Percentiles rank a stretch among this genome's conserved stretches.
These are phyloP conservation scores for Exocentrus adspersus DNA, from an alignment of 2,888 invertebrate genomes.

Conservation along the genomic window DNA sequence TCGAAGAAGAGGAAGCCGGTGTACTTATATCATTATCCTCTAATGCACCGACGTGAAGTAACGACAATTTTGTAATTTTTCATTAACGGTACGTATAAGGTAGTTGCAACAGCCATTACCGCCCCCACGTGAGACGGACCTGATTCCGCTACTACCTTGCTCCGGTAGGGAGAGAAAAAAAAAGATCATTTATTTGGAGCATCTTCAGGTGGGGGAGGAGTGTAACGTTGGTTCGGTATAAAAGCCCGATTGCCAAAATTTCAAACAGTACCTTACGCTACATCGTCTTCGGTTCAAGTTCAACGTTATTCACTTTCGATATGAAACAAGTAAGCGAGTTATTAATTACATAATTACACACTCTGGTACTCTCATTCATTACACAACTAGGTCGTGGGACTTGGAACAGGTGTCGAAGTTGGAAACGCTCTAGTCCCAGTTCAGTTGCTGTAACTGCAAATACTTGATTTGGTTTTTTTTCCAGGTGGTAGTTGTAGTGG, in stretches of 20 bases:
- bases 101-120: not conserved
- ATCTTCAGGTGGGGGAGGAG: conserved; percentile 23
- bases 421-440: not conserved
- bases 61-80: not conserved
- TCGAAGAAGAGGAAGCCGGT: not conserved
- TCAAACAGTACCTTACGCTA: conserved; percentile 37
- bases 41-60: too few relatives aligned
- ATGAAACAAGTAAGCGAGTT: conserved; percentile 40
- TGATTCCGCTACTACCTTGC: conserved; percentile 6
- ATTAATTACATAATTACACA: conserved; percentile 6
- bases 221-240: conserved; percentile 32
- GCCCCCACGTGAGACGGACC: not conserved
- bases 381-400: conserved; percentile 24
- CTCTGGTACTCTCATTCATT: conserved; percentile 19
- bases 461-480: not conserved
- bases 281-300: conserved; percentile 36
- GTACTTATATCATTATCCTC: not conserved
- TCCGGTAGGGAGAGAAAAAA: conserved; percentile 9
- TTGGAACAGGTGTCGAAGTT: conserved; percentile 1
- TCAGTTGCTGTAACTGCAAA: not conserved
- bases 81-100: not conserved
- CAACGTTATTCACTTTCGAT: conserved; percentile 39
- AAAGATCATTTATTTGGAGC: conserved; percentile 24
- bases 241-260: conserved; percentile 39
- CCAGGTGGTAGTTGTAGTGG: conserved; percentile 16